Evolutionary conservation across 64 coral and sea anemone genomes (phyloP), one percentile per base, ranked within the genome.

Genomic region (Stylophora pistillata): DNA sequence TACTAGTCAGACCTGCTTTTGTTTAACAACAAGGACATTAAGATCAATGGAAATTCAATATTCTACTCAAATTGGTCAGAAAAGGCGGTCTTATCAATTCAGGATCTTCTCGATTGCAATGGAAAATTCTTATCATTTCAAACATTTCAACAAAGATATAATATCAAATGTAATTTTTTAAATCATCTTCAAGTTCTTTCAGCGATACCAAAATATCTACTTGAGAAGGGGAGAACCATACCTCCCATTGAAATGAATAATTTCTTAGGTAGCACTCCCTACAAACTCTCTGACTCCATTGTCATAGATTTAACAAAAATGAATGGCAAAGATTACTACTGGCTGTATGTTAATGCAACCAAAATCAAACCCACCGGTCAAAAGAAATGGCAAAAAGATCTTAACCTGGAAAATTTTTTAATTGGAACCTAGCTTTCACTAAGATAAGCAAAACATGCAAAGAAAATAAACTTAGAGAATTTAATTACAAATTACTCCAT

Each of bases 391-490:
- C 23, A 25, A 29, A 79, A 27, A 59, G 56, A 60, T 5, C 13
- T 58, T 79, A 29, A 79, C 15, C 23, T 79, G 23, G 55, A 58
- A 59, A 59, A n/a, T n/a, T 30, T 30, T 30, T 25, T 78, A 78
- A 20, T 10, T 78, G 23, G 47, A 57, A 57, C 28, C n/a, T 57
- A 52, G 53, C 41, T 2, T 78, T 55, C 18, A 78, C 47, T 78
- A 18, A 57, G 21, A 78, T 78, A 10, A 55, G 76, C 21, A 57
- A 78, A 57, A 78, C 47, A 57, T 78, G 21, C 53, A 78, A 55
- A 58, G 54, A 78, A 57, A 78, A 56, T 15, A 78, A 78, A 57
- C 53, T 78, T 54, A 77, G 23, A 58, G 76, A 78, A 58, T 58
- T 58, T 27, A 53, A 78, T 13, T 27, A 30, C 10, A 78, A 28